Percentiles rank a stretch among this genome's conserved stretches.
Conservation (phyloP, 2,113 vertebrate species). For the Scortum barcoo region DNA sequence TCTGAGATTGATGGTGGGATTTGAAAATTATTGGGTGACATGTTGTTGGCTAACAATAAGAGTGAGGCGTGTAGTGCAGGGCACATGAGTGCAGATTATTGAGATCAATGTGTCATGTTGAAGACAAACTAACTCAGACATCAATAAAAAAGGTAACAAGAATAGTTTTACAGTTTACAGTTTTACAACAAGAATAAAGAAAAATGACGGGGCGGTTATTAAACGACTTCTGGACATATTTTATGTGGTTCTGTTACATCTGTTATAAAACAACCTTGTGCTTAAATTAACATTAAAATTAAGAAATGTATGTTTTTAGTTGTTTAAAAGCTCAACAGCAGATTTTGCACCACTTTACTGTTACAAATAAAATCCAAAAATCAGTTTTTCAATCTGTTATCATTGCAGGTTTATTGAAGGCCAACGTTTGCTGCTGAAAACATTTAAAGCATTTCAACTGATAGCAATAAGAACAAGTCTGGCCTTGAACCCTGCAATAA, state of each 20-base stretch:
- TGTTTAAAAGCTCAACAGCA: not conserved
- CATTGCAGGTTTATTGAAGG: not conserved
- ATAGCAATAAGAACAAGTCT: not conserved
- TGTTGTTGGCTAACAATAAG: not conserved
- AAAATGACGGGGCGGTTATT: not conserved
- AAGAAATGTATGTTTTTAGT: not conserved
- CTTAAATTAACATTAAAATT: not conserved
- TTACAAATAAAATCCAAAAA: not conserved
- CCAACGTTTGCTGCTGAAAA: not conserved
- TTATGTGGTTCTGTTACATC: not conserved
- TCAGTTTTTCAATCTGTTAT: too few species aligned
- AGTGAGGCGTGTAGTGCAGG: not conserved
- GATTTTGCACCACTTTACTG: not conserved
- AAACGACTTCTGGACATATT: not conserved
- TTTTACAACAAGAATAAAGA: not conserved
- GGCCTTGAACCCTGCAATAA: slow-evolving; percentile 36
- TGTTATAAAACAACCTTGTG: not conserved
- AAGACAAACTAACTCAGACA: not conserved
- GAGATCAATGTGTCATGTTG: not conserved
- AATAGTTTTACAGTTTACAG: not conserved
- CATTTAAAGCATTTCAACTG: not conserved
- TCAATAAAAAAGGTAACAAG: not conserved
- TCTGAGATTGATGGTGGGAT: not conserved
- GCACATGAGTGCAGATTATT: not conserved
- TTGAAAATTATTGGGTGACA: not conserved